Percentiles rank a stretch among this genome's conserved stretches.
Evolutionary conservation across 2,888 invertebrate genomes (phyloP).

Genomic region (Arrhopalites spinosus): DNA sequence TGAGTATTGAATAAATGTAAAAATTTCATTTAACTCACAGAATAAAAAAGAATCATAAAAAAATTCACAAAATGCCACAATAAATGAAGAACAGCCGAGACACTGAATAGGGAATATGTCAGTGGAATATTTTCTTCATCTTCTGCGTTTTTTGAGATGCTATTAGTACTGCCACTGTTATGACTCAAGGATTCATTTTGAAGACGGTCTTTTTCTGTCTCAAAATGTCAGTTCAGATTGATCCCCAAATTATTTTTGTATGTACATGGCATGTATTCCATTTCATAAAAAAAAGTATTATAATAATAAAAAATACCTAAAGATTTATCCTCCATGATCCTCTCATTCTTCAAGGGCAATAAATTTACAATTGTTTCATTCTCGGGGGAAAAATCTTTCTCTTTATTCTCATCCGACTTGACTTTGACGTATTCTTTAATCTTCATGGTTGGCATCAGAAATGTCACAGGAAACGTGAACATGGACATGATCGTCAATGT

Average conservation of each 20-base stretch:
- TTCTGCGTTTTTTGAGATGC: too few relatives aligned
- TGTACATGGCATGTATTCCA: background rate
- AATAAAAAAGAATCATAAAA: conserved; percentile 51
- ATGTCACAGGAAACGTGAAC: conserved; percentile 46
- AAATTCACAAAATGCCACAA: conserved; percentile 54
- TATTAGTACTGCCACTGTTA: too few relatives aligned
- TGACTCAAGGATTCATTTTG: too few relatives aligned
- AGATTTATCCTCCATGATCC: background rate
- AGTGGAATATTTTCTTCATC: conserved; percentile 26
- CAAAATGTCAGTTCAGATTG: too few relatives aligned
- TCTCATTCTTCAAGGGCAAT: background rate
- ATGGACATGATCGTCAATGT: conserved; percentile 36
- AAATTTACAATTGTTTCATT: background rate
- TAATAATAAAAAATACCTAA: background rate
- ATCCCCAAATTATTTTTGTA: background rate
- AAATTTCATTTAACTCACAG: too few relatives aligned
- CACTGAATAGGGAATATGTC: conserved; percentile 37
- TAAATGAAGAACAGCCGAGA: conserved; percentile 49
- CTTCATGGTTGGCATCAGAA: conserved; percentile 48
- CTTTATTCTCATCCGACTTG: background rate
- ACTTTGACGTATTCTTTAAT: conserved; percentile 37
- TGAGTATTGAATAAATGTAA: too few relatives aligned
- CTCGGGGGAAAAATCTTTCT: background rate
- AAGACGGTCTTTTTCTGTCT: too few relatives aligned
- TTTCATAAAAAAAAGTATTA: background rate